Evolutionary conservation across 2,888 invertebrate genomes (phyloP).

Genomic region (Andrena bicolor): DNA sequence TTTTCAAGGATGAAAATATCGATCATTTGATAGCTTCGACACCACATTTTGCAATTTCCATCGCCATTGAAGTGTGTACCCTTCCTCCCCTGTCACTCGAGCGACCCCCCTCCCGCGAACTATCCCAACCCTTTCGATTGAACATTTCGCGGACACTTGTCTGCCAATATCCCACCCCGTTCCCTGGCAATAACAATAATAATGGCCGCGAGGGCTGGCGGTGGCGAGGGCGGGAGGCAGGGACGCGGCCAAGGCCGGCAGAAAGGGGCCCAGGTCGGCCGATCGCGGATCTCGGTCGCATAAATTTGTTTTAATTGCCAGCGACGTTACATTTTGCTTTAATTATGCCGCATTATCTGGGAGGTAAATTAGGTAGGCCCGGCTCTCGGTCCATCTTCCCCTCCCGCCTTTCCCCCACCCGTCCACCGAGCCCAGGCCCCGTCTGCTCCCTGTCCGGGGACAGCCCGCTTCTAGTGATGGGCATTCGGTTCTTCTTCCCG

Average conservation of each 20-base stretch:
- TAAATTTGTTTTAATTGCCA: constrained; percentile 86
- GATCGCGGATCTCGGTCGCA: constrained; percentile 85
- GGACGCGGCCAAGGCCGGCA: constrained; percentile 72
- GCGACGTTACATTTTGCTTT: constrained; percentile 85
- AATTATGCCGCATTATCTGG: constrained; percentile 86
- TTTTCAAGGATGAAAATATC: background rate
- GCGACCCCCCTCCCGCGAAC: background rate
- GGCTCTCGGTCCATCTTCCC: constrained; percentile 80
- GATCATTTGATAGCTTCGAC: background rate
- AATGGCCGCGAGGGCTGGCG: constrained; percentile 64
- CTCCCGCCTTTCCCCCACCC: constrained; percentile 53
- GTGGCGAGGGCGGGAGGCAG: constrained; percentile 62
- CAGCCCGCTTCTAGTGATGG: constrained; percentile 52
- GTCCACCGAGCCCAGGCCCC: constrained; percentile 47
- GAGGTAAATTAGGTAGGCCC: constrained; percentile 85
- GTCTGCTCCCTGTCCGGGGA: constrained; percentile 59
- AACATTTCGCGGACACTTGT: constrained; percentile 25
- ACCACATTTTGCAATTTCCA: background rate
- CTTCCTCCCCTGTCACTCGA: background rate
- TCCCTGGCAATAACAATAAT: constrained; percentile 76
- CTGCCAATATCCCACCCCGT: constrained; percentile 35
- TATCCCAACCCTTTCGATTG: background rate
- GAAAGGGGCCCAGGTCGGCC: constrained; percentile 78
- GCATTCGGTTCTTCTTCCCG: constrained; percentile 45
- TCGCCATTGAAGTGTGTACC: background rate